Evolutionary conservation across 2,113 vertebrate species (phyloP), one percentile per base, ranked within the genome.

Genomic region (Macrotus californicus): DNA sequence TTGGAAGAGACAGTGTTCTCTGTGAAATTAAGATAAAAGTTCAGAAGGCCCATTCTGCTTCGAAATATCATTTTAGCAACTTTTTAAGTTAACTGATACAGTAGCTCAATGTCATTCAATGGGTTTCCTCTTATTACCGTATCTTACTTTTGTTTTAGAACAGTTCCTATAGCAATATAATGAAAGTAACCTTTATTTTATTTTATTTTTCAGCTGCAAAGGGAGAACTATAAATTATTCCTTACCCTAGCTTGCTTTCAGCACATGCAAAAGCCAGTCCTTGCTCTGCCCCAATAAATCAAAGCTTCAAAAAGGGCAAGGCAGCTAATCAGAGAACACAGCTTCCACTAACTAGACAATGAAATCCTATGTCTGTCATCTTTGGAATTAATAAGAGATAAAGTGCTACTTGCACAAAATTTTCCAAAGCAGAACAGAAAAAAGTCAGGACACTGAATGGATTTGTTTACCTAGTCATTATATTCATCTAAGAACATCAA

Each of bases 261-360:
- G 64, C 94, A 96, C 91, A 96, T 69, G 97, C 95, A 97, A 98
- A 97, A 94, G 91, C 75, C 70, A 81, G 70, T 54, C 95, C 87
- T 92, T 97, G 77, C 91, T 95, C 95, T 96, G 97, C 94, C 76
- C 81, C 84, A 89, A 97, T 98, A 98, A 98, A 98, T 98, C 97
- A 98, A 97, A 97, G 93, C 93, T 95, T 92, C 21, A 95, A 87
- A 98, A 98, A 98, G 97, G 97, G 96, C 97, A 98, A 97, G 75
- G 48, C 84, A 95, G 89, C 94, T 98, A 98, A 98, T 98, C 97
- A 97, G 96, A 97, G 94, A 94, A 96, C 91, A 29, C 97, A 98
- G 97, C 56, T 96, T 83, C 92, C 91, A 79, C 91, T 92, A 97
- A 96, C 96, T 72, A 73, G 66, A 95, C 72, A 85, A 97, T 7